These are phyloP conservation scores for Charadrius vociferus DNA, from an alignment of 2,113 vertebrate species.

Conservation along the genomic window DNA sequence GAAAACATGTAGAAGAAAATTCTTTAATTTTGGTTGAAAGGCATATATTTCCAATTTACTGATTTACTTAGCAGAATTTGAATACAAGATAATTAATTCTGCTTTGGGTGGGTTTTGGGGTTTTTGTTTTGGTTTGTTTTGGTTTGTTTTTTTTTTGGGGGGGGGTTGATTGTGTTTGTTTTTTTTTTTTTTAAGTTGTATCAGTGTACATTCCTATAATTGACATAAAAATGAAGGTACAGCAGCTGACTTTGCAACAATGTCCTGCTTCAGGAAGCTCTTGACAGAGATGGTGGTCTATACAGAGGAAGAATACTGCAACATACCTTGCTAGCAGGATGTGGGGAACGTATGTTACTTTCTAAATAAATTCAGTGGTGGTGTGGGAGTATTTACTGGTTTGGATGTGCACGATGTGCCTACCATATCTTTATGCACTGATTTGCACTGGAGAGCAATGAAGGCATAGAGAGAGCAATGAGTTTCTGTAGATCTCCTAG, in stretches of 20 bases:
- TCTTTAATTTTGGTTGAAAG: neutral
- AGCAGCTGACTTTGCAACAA: neutral
- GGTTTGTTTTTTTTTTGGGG: neutral
- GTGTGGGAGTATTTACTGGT: neutral
- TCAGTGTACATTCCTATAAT: neutral
- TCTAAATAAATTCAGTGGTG: neutral
- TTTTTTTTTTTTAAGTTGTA: neutral
- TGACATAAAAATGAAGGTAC: neutral
- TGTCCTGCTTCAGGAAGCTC: neutral
- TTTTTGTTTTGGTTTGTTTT: neutral
- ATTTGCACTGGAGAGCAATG: neutral
- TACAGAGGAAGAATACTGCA: neutral
- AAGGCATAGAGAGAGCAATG: neutral
- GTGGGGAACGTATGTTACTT: neutral
- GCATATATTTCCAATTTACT: accelerated
- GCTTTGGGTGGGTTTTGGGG: accelerated
- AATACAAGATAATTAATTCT: neutral
- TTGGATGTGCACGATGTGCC: neutral
- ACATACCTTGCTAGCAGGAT: neutral
- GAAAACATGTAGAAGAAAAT: neutral
- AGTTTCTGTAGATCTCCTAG: neutral
- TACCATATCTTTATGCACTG: neutral
- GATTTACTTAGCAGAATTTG: neutral
- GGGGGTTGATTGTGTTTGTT: neutral
- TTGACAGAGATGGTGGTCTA: neutral